A percentile compares a stretch with the other conserved stretches of the same genome.
These are phyloP conservation scores for Rattus norvegicus DNA, from an alignment of 2,113 vertebrate species.

Conservation along the genomic window GRCr8 NC_086034.1:45049001-45049500, in stretches of 20 bases:
- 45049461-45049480: neutral
- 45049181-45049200: neutral
- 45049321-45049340: neutral
- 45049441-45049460: constrained; percentile 4
- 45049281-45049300: neutral
- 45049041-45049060: neutral
- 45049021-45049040: neutral
- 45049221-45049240: neutral
- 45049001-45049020: neutral
- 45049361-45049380: neutral
- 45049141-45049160: neutral
- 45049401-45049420: neutral
- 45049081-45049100: neutral
- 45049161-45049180: neutral
- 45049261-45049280: neutral
- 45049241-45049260: neutral
- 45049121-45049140: neutral
- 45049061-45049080: neutral
- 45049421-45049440: neutral
- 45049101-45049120: neutral
- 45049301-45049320: neutral
- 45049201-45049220: neutral
- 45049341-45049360: neutral
- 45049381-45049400: neutral
- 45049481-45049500: neutral